Base-by-base conservation (phyloP, 2,888 invertebrate genomes). In the Athetis lepigone region DNA sequence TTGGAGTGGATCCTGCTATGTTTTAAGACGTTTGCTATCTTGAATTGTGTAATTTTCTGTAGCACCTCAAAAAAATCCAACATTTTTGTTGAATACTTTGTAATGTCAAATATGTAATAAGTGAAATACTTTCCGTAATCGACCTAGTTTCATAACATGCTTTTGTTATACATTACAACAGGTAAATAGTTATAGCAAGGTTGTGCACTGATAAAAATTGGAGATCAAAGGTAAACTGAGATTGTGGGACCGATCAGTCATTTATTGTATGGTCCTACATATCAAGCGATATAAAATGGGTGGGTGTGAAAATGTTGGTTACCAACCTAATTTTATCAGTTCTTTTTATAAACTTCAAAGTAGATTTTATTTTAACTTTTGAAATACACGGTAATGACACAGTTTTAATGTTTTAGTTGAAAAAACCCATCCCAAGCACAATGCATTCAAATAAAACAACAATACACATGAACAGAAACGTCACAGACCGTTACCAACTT, bases 401-500 rank as follows among this genome's bases (percentile, higher is more conserved):
- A 52, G 33, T 45, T 43, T 2, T 25, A 45, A 70, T 63, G 21
- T 63, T 19, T 3, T 72, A 63, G 52, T 46, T 51, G 21, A 72
- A 40, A 54, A 74, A 60, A 46, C 19, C 19, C 23, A 73, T 36
- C 43, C 37, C 4, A 46, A 45, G 16, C 39, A 68, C 75, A 52
- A 49, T 29, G 16, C 16, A 43, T 55, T 60, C 18, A 75, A 69
- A 70, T 43, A 40, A 56, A 57, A 63, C 25, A 19, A 70, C 58
- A 62, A 68, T 52, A 46, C 67, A 65, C 58, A 56, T 54, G 49
- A 58, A 71, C 60, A 70, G 61, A 68, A 52, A 68, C 65, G 62
- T 66, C 60, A 66, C 78, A 64, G 55, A 74, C 79, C 77, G 78
- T 80, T 77, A 80, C 46, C 57, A 70, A 61, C 50, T 50, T 60